Conservation (phyloP, 2,113 vertebrate species). For the Syngnathoides biaculeatus region DNA sequence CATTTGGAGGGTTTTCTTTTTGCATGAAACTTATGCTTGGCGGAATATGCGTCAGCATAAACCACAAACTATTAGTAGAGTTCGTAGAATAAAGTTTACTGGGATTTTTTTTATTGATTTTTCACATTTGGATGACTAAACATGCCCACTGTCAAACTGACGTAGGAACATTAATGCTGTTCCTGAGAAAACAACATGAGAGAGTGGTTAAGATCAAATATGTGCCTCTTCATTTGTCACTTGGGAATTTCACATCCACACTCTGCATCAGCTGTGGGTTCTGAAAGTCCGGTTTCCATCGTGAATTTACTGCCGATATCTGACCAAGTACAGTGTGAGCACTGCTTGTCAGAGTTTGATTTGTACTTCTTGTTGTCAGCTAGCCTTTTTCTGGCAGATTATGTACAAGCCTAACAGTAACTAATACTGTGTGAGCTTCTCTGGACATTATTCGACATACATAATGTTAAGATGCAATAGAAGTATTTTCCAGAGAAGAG, state of each 20-base stretch:
- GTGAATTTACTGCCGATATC: neutral
- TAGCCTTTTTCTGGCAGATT: slow-evolving; percentile 10
- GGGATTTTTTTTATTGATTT: neutral
- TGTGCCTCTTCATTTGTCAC: neutral
- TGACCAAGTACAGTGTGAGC: neutral
- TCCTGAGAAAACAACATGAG: neutral
- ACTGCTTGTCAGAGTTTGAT: neutral
- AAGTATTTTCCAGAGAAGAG: slow-evolving; percentile 29
- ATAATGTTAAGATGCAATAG: slow-evolving; percentile 23
- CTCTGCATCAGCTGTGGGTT: neutral
- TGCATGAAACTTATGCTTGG: no score
- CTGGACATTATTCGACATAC: slow-evolving; percentile 31
- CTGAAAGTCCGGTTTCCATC: neutral
- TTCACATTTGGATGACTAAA: neutral
- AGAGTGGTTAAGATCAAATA: neutral
- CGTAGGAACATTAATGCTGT: neutral
- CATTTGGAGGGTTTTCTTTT: no score
- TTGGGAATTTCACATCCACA: neutral
- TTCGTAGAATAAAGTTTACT: no score
- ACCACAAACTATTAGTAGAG: no score
- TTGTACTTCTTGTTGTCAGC: slow-evolving; percentile 3
- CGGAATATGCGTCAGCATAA: no score
- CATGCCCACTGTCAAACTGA: neutral
- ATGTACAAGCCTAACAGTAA: neutral
- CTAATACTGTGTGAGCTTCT: slow-evolving; percentile 8